These are phyloP conservation scores for Argya squamiceps DNA, from an alignment of 2,797 vertebrate genomes.

Conservation along the genomic window DNA sequence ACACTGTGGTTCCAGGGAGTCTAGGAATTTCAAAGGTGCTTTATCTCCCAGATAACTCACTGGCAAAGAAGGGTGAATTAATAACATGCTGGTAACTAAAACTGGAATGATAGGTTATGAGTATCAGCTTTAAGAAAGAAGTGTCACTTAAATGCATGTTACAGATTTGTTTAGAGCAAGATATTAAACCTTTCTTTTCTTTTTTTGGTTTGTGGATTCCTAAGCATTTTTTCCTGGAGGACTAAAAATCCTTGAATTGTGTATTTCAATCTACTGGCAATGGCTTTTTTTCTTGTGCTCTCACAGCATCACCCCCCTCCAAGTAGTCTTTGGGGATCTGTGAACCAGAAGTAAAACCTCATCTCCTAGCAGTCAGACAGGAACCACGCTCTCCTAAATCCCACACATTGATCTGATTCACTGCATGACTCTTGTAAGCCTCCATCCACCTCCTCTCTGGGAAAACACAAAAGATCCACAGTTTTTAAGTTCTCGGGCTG, in stretches of 20 bases:
- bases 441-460: neutral
- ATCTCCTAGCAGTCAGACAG: neutral
- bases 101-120: neutral
- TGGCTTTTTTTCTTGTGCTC: neutral
- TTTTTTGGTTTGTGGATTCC: neutral
- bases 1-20: constrained; percentile 58
- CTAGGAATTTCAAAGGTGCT: constrained; percentile 62
- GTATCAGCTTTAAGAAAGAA: neutral
- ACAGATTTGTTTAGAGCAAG: neutral
- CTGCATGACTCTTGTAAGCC: neutral
- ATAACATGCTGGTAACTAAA: neutral
- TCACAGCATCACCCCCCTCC: neutral
- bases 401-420: neutral
- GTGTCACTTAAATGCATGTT: neutral
- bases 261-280: neutral
- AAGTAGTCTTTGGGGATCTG: neutral
- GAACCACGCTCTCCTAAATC: neutral
- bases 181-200: neutral
- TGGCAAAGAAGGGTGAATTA: constrained; percentile 12
- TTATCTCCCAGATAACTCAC: constrained; percentile 63
- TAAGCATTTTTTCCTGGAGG: neutral
- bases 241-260: neutral
- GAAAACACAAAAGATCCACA: neutral
- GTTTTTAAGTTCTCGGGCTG: neutral
- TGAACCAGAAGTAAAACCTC: neutral